Conservation (phyloP, 1,140 invertebrate species). For the Anastatus disparis region DNA sequence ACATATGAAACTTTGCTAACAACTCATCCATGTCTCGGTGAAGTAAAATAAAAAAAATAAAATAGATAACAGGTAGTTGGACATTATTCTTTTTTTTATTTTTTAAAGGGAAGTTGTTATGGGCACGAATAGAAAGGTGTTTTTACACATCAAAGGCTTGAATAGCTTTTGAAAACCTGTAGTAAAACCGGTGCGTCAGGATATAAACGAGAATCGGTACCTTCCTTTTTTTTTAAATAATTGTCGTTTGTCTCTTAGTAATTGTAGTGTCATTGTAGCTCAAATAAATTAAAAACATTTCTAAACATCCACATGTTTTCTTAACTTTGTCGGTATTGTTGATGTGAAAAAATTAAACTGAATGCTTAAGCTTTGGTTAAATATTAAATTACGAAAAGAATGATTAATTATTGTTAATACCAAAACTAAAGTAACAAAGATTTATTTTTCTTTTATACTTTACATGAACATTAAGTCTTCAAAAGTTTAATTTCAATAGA, state of each 20-base stretch:
- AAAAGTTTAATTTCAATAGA: no score
- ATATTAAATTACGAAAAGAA: no score
- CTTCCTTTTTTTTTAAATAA: slow-evolving; percentile 2
- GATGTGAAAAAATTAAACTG: no score
- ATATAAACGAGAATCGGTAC: background rate
- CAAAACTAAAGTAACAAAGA: no score
- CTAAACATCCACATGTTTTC: no score
- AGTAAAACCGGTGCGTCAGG: background rate
- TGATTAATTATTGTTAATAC: no score
- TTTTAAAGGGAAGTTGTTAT: background rate
- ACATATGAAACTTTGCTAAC: background rate
- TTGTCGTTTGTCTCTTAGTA: background rate
- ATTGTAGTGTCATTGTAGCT: no score
- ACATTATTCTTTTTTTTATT: background rate
- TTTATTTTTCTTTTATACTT: no score
- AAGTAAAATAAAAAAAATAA: background rate
- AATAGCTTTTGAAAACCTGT: slow-evolving; percentile 11
- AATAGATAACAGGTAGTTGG: background rate
- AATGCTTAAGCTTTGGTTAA: no score
- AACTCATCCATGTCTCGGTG: background rate
- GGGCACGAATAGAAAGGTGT: background rate
- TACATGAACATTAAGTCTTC: no score
- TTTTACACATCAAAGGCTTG: slow-evolving; percentile 1
- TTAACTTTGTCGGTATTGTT: no score
- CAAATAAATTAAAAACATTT: no score